Conservation (phyloP, 1,140 invertebrate species). For the Papilio helenus region DNA sequence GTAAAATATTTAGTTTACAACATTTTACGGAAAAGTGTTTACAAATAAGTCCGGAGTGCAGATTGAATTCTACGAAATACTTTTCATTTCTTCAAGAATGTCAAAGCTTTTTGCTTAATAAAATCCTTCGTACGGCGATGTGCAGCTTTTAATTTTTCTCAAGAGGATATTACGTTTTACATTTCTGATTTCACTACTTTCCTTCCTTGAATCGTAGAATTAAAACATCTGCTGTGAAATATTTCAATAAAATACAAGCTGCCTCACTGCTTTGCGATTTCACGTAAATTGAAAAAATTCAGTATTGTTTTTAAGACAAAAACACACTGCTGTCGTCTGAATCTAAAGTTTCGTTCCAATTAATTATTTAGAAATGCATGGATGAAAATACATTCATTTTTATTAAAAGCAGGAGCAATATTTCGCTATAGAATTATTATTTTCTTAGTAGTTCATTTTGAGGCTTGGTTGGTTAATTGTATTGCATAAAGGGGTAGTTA, state of each 20-base stretch:
- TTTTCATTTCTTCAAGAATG: background rate
- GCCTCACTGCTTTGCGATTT: background rate
- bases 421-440: background rate
- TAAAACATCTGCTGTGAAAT: background rate
- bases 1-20: background rate
- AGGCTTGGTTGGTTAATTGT: no score
- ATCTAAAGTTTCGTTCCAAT: no score
- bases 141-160: background rate
- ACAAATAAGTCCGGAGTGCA: background rate
- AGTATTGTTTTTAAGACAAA: no score
- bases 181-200: slow-evolving; percentile 7
- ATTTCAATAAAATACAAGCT: background rate
- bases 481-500: background rate
- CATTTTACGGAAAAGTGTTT: background rate
- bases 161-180: background rate
- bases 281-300: no score
- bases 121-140: background rate
- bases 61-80: background rate
- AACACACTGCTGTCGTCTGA: no score
- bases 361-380: no score
- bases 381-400: no score
- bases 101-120: background rate
- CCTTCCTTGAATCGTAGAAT: background rate
- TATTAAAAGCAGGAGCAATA: no score
- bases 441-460: background rate